A percentile compares a stretch with the other conserved stretches of the same genome.
Conservation (phyloP, 2,797 vertebrate species). For the Salmo trutta region DNA sequence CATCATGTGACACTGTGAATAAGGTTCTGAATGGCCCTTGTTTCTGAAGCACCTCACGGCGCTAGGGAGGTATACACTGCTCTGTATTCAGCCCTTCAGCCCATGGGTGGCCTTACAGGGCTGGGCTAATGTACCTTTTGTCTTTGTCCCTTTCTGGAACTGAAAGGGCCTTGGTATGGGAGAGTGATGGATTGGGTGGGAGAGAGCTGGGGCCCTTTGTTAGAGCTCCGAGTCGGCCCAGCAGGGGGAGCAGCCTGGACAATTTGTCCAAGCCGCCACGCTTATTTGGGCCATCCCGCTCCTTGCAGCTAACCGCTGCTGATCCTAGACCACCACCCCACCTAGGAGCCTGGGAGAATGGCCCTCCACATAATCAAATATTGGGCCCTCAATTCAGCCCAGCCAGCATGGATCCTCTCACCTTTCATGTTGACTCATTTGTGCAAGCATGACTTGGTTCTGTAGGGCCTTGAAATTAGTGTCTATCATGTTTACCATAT, state of each 20-base stretch:
- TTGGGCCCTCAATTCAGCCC: not conserved
- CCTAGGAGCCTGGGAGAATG: not conserved
- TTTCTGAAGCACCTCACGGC: not conserved
- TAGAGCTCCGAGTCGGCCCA: constrained; percentile 62
- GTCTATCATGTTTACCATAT: not conserved
- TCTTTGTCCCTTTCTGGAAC: constrained; percentile 56
- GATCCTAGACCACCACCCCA: not conserved
- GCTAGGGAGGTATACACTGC: not conserved
- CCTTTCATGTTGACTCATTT: not conserved
- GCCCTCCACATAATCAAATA: not conserved
- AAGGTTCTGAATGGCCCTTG: constrained; percentile 1
- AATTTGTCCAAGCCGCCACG: constrained; percentile 62
- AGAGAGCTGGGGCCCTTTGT: constrained; percentile 53
- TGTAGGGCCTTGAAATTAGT: not conserved
- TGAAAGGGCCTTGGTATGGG: constrained; percentile 47
- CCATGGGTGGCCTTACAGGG: constrained; percentile 61
- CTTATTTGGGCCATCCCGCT: constrained; percentile 31
- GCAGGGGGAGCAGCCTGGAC: constrained; percentile 68
- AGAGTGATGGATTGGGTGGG: constrained; percentile 57
- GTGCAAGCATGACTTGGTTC: not conserved
- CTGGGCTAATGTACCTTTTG: constrained; percentile 63
- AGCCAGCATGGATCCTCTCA: not conserved
- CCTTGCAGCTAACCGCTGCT: not conserved
- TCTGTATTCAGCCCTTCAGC: constrained; percentile 21
- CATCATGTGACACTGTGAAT: constrained; percentile 14